Evolutionary conservation across 2,113 vertebrate species (phyloP), one percentile per base, ranked within the genome.

Genomic region (Silurus glanis): DNA sequence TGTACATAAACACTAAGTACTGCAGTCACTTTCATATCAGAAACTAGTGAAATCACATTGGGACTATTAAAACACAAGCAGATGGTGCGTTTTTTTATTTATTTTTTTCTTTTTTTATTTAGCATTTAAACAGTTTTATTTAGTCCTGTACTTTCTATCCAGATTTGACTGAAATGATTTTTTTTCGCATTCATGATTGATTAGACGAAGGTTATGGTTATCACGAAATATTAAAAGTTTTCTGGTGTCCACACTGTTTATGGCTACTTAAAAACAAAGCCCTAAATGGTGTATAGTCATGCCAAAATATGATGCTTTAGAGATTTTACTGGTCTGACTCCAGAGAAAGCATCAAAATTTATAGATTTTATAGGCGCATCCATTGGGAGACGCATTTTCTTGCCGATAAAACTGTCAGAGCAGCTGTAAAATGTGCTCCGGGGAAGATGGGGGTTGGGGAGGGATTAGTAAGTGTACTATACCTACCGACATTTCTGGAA

Each of bases 401-500:
- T 80, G 61, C 19, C 45, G 59, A 78, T 85, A 85, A 79, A 85
- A 28, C 61, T 80, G 84, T 80, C 84, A 66, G 10, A 67, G 62
- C 12, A 3, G 28, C 19, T 45, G 51, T 85, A 23, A 80, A 85
- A n/a, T 67, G 47, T 55, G 58, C 21, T 9, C 9, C 76, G 6
- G 76, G 25, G 76, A 28, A 3, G 3, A 9, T 9, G 53, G 12
- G 55, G 76, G 5, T 3, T 23, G 25, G 23, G 47, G 17, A 0
- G 56, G 28, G 17, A 59, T 59, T 19, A 59, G 78, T 80, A 19
- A 59, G 45, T 80, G 28, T 59, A 37, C 37, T 1, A 37, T 37
- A 79, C 16, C 25, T 79, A 9, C 12, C 19, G 7, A 58, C 25
- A 58, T 79, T 79, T 79, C 37, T 59, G 8, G 4, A 59, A 59